These are phyloP conservation scores for Clivina fossor DNA, from an alignment of 2,888 invertebrate species.

Conservation along the genomic window DNA sequence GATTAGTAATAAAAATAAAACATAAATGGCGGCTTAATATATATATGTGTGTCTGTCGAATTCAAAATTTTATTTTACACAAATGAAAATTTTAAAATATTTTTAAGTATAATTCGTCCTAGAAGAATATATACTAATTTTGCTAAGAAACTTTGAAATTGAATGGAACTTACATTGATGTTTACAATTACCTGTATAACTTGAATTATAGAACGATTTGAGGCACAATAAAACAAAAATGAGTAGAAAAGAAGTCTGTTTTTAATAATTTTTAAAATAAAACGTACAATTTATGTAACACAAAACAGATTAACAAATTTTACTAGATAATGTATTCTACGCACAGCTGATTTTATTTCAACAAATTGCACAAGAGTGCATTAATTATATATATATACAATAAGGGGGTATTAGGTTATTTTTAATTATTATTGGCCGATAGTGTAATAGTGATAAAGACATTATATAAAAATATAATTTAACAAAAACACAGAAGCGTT, in stretches of 20 bases:
- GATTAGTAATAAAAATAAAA: too few species aligned
- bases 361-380: conserved; percentile 33
- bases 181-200: too few species aligned
- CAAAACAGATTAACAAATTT: conserved; percentile 29
- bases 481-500: conserved; percentile 32
- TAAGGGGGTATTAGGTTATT: conserved; percentile 18
- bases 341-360: conserved; percentile 27
- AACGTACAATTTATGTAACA: conserved; percentile 23
- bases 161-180: too few species aligned
- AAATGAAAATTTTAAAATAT: too few species aligned
- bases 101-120: too few species aligned
- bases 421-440: conserved; percentile 28
- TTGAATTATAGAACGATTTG: conserved; percentile 1
- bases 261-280: conserved; percentile 29
- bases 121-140: too few species aligned
- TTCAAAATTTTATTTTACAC: too few species aligned
- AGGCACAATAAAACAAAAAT: conserved; percentile 8
- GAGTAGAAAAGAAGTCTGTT: conserved; percentile 28
- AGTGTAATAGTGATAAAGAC: conserved; percentile 27
- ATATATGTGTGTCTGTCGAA: too few species aligned
- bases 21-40: too few species aligned
- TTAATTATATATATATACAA: conserved; percentile 21
- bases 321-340: conserved; percentile 24
- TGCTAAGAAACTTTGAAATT: too few species aligned
- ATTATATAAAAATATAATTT: conserved; percentile 34